Conservation (phyloP, 2,797 vertebrate genomes). For the Halcyon chelicuti region DNA sequence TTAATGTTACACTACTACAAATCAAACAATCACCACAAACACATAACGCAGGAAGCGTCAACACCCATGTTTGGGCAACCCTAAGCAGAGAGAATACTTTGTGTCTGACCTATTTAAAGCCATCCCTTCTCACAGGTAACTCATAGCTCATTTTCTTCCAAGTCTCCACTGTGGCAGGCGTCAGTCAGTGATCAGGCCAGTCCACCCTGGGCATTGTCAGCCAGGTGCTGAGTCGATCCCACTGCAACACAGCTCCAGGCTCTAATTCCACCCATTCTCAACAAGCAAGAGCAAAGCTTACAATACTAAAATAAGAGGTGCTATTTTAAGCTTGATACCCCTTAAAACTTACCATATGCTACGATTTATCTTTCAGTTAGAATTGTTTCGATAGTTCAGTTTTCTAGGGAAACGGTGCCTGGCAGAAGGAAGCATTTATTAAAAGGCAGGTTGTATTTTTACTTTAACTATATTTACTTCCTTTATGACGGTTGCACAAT, state of each 20-base stretch:
- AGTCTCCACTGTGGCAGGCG: not conserved
- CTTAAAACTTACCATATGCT: not conserved
- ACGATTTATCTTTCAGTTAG: not conserved
- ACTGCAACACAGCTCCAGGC: not conserved
- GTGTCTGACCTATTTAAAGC: not conserved
- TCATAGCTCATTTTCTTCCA: not conserved
- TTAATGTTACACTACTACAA: not conserved
- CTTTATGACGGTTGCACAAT: slow-evolving; percentile 30
- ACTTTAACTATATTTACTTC: slow-evolving; percentile 12
- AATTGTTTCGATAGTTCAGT: not conserved
- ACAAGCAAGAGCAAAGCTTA: not conserved
- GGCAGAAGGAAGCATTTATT: not conserved
- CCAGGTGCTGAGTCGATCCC: not conserved
- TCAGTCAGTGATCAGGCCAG: not conserved
- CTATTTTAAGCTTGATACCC: not conserved
- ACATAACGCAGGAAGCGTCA: fast-evolving
- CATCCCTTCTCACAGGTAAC: not conserved
- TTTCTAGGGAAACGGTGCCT: not conserved
- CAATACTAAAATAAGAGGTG: not conserved
- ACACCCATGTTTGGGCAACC: not conserved
- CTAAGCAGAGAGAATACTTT: not conserved
- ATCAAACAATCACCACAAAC: not conserved
- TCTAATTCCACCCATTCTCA: not conserved
- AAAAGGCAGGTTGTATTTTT: not conserved
- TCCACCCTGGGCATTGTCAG: not conserved